Base-by-base conservation (phyloP, 2,113 vertebrate species). In the Takifugu flavidus region DNA sequence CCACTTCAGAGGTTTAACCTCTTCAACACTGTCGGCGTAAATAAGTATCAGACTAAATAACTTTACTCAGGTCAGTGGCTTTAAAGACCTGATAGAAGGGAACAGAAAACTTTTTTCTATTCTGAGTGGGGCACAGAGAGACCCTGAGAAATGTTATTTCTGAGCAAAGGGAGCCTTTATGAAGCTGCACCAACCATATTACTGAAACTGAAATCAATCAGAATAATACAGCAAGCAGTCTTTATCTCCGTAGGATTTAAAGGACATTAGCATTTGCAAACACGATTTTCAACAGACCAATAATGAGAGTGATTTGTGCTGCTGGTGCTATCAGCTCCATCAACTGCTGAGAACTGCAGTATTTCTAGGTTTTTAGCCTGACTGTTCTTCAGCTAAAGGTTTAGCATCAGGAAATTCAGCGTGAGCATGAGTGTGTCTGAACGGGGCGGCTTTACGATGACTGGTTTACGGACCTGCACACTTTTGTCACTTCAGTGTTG, bases 401-500 rank as follows among this genome's bases (percentile, higher is more conserved):
- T 87, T 73, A 83, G 78, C 86, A 87, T 88, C 78, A 88, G 80
- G 76, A 87, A 77, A 84, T 83, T 74, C 84, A 88, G 89, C 91
- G 78, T 94, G 93, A 91, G 87, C 89, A 91, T 90, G 91, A 14
- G 91, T 92, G 92, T 82, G 89, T 91, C 88, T 92, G 94, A 95
- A 70, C 90, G 90, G 88, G 86, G 86, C 88, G 93, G 89, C 92
- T 90, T 92, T 85, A 83, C 83, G 92, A 94, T 95, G 94, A 96
- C 91, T 89, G 89, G 88, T 95, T 95, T 95, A 94, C 91, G 94
- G 93, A 93, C 89, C 92, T 91, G 88, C 77, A 79, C 92, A 93
- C 12, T 10, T 25, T 93, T 92, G 92, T 90, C 90, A 92, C 91
- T 93, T 93, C 91, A 94, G 96, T 95, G 92, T 96, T 92, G 87